phyloP scores from a whole-genome alignment of 2,797 vertebrate genomes.

The Syngnathus acus region DNA sequence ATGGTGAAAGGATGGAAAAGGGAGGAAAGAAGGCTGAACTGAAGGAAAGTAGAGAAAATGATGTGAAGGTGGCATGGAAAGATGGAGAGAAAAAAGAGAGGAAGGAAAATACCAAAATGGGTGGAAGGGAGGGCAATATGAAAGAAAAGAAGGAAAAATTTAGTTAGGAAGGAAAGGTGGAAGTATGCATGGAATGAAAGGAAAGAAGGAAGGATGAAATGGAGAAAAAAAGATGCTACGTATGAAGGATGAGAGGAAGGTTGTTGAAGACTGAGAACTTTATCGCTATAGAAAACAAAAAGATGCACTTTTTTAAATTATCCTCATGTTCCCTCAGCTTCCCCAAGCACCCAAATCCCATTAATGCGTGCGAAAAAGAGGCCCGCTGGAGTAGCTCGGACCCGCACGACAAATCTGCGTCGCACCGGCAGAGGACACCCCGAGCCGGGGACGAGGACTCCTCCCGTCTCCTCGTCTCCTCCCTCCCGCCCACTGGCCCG shows the following conservation, averaged over 20 bases:
- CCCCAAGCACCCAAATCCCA: constrained; percentile 23
- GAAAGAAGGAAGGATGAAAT: not conserved
- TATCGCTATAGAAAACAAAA: not conserved
- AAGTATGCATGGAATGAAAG: not conserved
- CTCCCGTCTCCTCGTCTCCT: constrained; percentile 23
- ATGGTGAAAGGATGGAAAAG: no score
- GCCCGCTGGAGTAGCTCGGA: constrained; percentile 34
- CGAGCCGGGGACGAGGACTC: constrained; percentile 22
- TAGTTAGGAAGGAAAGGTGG: not conserved
- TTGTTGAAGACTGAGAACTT: not conserved
- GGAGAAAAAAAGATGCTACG: not conserved
- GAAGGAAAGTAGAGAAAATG: not conserved
- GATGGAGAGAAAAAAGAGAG: no score
- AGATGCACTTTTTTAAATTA: not conserved
- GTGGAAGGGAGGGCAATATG: not conserved
- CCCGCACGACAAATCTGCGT: constrained; percentile 27
- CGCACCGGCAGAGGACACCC: constrained; percentile 32
- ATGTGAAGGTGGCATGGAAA: not conserved
- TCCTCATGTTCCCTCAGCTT: constrained; percentile 20
- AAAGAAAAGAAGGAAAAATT: not conserved
- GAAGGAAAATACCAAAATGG: not conserved
- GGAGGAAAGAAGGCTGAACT: not conserved
- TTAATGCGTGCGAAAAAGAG: constrained; percentile 55
- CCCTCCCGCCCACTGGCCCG: constrained; percentile 23
- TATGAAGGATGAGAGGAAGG: no score